Base-by-base conservation (phyloP, 2,888 invertebrate species). In the Macaria liturata region DNA sequence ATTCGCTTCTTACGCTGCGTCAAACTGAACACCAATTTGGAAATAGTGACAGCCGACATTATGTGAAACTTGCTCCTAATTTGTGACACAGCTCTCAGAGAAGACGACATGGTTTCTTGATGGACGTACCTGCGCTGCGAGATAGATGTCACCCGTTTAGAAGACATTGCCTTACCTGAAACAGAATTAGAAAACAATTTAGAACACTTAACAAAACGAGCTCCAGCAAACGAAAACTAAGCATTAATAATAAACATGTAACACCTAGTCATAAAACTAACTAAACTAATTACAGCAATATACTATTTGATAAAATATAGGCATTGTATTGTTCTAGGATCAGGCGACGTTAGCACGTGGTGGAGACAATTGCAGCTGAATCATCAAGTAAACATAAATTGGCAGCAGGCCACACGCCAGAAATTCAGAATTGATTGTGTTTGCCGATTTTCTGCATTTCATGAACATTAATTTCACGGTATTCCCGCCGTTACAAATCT, bases 101-200 rank as follows among this genome's bases (percentile, higher is more conserved):
- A 61, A 63, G 56, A 65, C 46, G 46, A 81, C 82, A 86, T 80
- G 75, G 75, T 83, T 86, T 72, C 70, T 69, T 69, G 63, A 64
- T 64, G 61, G 67, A 83, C 87, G 64, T 88, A 89, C 90, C 90
- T 89, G 76, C 78, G 75, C 74, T 69, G 83, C 52, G 75, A 66
- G 66, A 83, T 81, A 74, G 75, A 72, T 76, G 86, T 83, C 83
- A 84, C 84, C 78, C 88, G 86, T 81, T 86, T 89, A 75, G 87
- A 86, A 87, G 88, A 79, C 91, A 89, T 91, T 84, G 85, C 78
- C 89, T 90, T 91, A 91, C 91, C 91, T 91, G 91, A 72, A 91
- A 90, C 74, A 85, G 78, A 83, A 83, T 80, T 73, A 80, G 70
- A 75, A 63, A 20, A 68, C 51, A 54, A 66, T 54, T 54, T 78